A percentile compares a stretch with the other conserved stretches of the same genome.
phyloP scores from a whole-genome alignment of 2,113 vertebrate species.

The Egretta garzetta region DNA sequence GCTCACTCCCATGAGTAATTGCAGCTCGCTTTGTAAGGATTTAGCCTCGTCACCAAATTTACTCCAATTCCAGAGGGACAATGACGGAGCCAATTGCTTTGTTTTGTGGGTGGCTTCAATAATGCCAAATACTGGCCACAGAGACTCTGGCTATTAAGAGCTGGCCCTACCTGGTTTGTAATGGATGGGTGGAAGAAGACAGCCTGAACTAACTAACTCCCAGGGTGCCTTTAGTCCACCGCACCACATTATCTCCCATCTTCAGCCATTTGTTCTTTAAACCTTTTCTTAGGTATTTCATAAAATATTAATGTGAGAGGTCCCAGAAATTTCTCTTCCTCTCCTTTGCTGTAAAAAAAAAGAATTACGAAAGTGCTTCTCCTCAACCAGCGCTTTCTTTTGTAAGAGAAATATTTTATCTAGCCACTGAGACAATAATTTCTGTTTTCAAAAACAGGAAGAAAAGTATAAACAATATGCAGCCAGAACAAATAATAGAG shows the following conservation, averaged over 20 bases:
- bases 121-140: background rate
- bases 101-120: background rate
- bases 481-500: constrained; percentile 23
- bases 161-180: background rate
- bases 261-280: constrained; percentile 16
- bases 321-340: background rate
- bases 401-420: constrained; percentile 49
- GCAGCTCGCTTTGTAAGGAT: background rate
- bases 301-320: constrained; percentile 25
- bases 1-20: background rate
- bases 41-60: background rate
- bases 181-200: background rate
- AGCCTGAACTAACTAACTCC: background rate
- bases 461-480: constrained; percentile 52
- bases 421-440: constrained; percentile 32
- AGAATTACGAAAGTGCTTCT: background rate
- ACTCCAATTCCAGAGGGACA: background rate
- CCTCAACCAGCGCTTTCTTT: background rate
- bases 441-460: constrained; percentile 67
- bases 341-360: background rate
- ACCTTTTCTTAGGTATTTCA: constrained; percentile 11
- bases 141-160: background rate
- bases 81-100: background rate
- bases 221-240: background rate
- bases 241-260: background rate